These are phyloP conservation scores for Yasuhikotakia modesta DNA, from an alignment of 2,797 vertebrate species.

Conservation along the genomic window DNA sequence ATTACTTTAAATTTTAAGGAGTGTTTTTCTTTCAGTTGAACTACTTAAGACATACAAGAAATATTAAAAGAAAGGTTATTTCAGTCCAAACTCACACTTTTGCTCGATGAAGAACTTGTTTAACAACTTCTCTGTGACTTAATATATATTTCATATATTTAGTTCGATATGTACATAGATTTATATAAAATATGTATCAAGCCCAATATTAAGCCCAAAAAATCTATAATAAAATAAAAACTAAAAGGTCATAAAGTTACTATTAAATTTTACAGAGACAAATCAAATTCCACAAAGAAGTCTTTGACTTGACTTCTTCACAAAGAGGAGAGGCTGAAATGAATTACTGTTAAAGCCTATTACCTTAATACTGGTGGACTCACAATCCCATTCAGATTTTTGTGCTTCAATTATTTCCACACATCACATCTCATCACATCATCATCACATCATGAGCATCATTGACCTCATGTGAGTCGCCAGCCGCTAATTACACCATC, in stretches of 20 bases:
- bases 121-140: no score
- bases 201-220: no score
- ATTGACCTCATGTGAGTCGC: conserved; percentile 37
- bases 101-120: no score
- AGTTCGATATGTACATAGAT: no score
- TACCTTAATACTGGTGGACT: not conserved
- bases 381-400: not conserved
- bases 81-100: not conserved
- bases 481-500: conserved; percentile 49
- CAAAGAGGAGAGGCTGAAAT: not conserved
- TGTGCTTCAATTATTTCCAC: conserved; percentile 9
- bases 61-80: not conserved
- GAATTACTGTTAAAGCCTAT: not conserved
- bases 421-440: conserved; percentile 21
- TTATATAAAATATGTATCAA: no score
- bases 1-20: conserved; percentile 2
- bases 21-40: not conserved
- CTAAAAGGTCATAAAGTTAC: no score
- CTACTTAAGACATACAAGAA: not conserved
- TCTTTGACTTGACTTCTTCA: not conserved
- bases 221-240: no score
- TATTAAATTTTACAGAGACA: no score
- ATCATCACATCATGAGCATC: conserved; percentile 21
- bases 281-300: no score
- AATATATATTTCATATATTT: no score